These are phyloP conservation scores for Trissolcus japonicus DNA, from an alignment of 2,888 invertebrate genomes.

Conservation along the genomic window DNA sequence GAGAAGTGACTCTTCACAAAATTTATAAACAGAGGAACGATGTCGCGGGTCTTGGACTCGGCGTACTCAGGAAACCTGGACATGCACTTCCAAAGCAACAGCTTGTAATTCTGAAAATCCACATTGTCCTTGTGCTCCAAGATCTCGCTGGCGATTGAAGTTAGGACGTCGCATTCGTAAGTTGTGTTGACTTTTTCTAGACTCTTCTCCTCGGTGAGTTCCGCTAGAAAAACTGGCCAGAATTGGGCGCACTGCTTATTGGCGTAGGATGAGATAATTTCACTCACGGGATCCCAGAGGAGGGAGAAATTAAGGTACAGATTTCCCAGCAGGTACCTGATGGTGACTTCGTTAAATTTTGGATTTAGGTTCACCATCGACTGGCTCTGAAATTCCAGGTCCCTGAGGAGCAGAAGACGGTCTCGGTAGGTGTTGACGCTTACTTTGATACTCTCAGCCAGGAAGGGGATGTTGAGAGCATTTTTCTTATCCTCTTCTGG, in stretches of 20 bases:
- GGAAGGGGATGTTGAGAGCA: conserved; percentile 72
- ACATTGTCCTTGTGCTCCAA: conserved; percentile 79
- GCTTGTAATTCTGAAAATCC: conserved; percentile 86
- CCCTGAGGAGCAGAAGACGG: conserved; percentile 85
- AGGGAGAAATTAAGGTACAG: conserved; percentile 92
- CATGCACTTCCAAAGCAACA: conserved; percentile 89
- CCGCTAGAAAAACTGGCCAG: conserved; percentile 83
- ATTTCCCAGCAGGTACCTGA: conserved; percentile 88
- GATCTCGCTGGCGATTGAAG: conserved; percentile 56
- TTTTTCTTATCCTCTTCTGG: conserved; percentile 61
- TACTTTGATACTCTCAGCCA: conserved; percentile 84
- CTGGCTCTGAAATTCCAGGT: conserved; percentile 79
- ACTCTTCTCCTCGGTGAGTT: conserved; percentile 77
- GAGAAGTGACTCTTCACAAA: conserved; percentile 85
- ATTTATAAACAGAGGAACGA: conserved; percentile 87
- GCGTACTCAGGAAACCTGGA: conserved; percentile 84
- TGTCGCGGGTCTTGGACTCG: conserved; percentile 87
- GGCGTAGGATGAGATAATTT: conserved; percentile 86
- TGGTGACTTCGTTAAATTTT: conserved; percentile 81
- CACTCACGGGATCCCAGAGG: conserved; percentile 89
- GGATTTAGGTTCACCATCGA: conserved; percentile 77
- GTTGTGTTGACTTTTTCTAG: conserved; percentile 76
- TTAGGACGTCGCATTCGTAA: conserved; percentile 65
- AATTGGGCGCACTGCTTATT: conserved; percentile 79
- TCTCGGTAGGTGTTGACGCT: conserved; percentile 89